Evolutionary conservation across 2,888 invertebrate genomes (phyloP).

Genomic region (Cylindroiulus punctatus): DNA sequence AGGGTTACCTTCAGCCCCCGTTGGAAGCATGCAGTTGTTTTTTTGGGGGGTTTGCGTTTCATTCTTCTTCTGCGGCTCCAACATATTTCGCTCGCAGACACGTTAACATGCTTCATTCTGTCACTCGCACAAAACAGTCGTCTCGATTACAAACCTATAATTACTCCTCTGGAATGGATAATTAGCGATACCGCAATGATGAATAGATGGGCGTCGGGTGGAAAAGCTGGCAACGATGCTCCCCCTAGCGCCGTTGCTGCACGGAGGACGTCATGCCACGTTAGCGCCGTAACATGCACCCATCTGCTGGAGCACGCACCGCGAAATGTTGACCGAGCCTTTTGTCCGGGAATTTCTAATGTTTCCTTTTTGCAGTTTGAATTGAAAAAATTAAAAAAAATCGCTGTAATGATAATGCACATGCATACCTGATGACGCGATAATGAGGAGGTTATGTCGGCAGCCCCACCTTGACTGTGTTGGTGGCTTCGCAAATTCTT

Average conservation of each 20-base stretch:
- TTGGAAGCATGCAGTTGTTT: background rate
- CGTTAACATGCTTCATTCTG: constrained; percentile 32
- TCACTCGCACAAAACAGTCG: constrained; percentile 32
- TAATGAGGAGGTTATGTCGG: constrained; percentile 16
- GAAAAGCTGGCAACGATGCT: background rate
- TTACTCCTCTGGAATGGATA: constrained; percentile 32
- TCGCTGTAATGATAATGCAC: background rate
- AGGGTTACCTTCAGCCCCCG: too few relatives aligned
- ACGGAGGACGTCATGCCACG: constrained; percentile 32
- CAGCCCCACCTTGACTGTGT: background rate
- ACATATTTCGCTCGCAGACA: constrained; percentile 32
- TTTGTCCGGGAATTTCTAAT: constrained; percentile 8
- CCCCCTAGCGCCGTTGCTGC: constrained; percentile 32
- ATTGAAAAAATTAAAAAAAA: background rate
- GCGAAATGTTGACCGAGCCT: background rate
- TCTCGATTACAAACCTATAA: constrained; percentile 32
- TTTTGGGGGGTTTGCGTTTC: constrained; percentile 3
- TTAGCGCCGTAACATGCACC: background rate
- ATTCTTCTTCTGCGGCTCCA: background rate
- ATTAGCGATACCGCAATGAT: constrained; percentile 32
- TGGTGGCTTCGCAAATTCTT: background rate
- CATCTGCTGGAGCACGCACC: background rate
- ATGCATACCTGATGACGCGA: background rate
- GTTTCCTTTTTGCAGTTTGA: background rate
- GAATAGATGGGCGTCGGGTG: constrained; percentile 32